Conservation (phyloP, 2,113 vertebrate genomes). For the Athene noctua region DNA sequence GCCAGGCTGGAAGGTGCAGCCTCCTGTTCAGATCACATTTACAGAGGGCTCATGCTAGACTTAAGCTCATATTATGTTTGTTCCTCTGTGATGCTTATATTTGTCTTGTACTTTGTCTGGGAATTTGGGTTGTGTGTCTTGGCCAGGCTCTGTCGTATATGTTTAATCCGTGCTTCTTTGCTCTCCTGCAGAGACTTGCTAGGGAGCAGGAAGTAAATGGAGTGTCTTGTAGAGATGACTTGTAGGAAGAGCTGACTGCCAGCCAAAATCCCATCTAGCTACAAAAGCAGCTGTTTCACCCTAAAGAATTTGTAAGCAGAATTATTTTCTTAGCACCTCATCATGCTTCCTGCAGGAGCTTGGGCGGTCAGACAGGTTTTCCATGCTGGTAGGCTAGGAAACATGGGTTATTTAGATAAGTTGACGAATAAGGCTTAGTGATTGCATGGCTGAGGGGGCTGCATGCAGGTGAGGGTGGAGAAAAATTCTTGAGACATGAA, state of each 20-base stretch:
- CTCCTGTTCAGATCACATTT: not conserved
- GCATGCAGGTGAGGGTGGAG: not conserved
- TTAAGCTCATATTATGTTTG: not conserved
- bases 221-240: not conserved
- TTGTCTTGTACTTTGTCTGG: conserved; percentile 43
- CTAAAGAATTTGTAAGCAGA: conserved; percentile 35
- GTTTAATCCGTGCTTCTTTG: conserved; percentile 42
- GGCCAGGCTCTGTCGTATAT: not conserved
- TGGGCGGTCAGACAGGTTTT: conserved; percentile 33
- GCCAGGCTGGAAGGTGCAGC: not conserved
- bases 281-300: conserved; percentile 51
- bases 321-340: conserved; percentile 64
- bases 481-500: not conserved
- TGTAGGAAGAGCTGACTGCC: not conserved
- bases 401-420: not conserved
- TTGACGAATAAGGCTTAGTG: not conserved
- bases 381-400: not conserved
- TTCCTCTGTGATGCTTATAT: conserved; percentile 25
- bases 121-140: conserved; percentile 49
- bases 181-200: conserved; percentile 22
- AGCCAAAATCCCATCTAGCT: conserved; percentile 18
- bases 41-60: not conserved
- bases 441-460: not conserved
- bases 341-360: conserved; percentile 39
- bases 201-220: conserved; percentile 40